Percentiles rank a stretch among this genome's conserved stretches.
Evolutionary conservation across 2,113 vertebrate genomes (phyloP).

Genomic region (Casuarius casuarius): DNA sequence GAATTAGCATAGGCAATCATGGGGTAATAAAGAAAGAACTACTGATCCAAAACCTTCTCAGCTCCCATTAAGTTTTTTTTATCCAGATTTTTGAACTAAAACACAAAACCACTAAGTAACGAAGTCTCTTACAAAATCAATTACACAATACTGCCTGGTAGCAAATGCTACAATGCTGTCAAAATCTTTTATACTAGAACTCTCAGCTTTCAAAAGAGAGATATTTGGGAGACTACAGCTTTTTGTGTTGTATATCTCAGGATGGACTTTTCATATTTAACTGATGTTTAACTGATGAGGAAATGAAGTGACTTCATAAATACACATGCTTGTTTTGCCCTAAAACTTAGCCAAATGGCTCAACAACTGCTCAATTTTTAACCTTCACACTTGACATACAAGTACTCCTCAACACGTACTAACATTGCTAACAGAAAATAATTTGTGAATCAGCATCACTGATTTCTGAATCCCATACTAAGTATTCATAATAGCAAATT

Average conservation of each 20-base stretch:
- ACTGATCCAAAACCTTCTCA: neutral
- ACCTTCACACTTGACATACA: neutral
- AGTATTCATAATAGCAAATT: neutral
- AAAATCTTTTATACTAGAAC: neutral
- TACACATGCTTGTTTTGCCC: neutral
- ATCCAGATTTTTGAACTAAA: neutral
- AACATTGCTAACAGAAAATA: neutral
- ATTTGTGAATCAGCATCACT: neutral
- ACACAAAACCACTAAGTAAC: neutral
- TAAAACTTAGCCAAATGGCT: neutral
- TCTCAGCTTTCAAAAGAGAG: neutral
- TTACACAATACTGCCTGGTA: neutral
- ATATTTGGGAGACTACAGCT: neutral
- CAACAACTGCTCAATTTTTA: neutral
- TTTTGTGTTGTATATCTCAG: neutral
- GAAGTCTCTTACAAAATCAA: neutral
- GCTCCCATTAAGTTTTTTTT: neutral
- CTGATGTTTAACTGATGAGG: neutral
- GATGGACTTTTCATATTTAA: neutral
- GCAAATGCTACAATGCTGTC: neutral
- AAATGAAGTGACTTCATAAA: neutral
- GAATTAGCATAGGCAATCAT: neutral
- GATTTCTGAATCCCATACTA: neutral
- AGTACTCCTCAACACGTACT: neutral
- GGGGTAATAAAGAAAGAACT: neutral